These are phyloP conservation scores for Schlechtendalia chinensis DNA, from an alignment of 1,140 invertebrate species.

Conservation along the genomic window DNA sequence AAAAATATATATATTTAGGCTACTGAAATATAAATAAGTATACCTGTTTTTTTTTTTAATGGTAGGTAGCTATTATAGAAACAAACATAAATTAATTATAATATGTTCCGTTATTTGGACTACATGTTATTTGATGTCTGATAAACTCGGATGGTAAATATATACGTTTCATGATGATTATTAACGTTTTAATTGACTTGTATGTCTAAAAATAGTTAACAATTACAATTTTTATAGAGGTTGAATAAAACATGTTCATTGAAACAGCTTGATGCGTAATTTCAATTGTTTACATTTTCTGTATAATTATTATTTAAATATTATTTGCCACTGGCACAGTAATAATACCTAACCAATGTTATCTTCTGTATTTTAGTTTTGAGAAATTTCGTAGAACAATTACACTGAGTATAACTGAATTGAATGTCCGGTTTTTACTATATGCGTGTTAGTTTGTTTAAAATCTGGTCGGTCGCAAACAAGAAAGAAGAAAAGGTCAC, in stretches of 20 bases:
- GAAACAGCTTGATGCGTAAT: background rate
- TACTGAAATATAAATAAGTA: background rate
- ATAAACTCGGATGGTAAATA: background rate
- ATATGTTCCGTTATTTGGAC: conserved; percentile 23
- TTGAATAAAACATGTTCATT: background rate
- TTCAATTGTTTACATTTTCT: background rate
- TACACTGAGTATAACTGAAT: background rate
- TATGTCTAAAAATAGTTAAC: background rate
- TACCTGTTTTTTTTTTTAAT: background rate
- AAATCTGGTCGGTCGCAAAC: background rate
- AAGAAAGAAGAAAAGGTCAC: no score
- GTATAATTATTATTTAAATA: background rate
- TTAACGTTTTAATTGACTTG: background rate
- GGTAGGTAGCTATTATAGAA: conserved; percentile 3
- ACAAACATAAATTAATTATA: conserved; percentile 23
- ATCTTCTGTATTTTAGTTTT: background rate
- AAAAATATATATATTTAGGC: background rate
- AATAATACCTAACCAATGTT: background rate
- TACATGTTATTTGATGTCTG: conserved; percentile 2
- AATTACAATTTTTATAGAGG: background rate
- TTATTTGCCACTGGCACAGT: background rate
- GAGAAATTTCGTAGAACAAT: background rate
- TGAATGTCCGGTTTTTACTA: conserved; percentile 8
- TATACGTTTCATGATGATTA: background rate
- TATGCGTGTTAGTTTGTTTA: background rate